Base-by-base conservation (phyloP, 2,888 invertebrate genomes). In the Drosophila pegasa region DNA sequence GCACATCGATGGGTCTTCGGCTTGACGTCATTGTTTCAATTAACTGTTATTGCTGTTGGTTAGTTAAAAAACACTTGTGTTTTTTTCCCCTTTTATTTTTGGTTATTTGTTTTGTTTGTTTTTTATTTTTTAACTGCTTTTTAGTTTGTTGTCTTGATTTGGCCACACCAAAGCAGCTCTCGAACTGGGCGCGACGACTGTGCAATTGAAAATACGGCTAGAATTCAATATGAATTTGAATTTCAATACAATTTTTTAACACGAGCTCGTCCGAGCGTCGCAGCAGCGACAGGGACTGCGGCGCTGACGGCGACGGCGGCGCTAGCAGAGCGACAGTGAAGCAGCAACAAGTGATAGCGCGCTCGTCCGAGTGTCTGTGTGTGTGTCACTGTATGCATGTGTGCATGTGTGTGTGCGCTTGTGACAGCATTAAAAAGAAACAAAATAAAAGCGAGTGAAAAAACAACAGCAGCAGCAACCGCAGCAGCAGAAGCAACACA, bases 1-100 rank as follows among this genome's bases (percentile, higher is more conserved):
- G 70, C 55, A 92, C 90, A 87, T 92, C 92, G 69, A 92, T 92
- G 50, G 92, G 89, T 51, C 91, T 85, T 60, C 90, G 87, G 59
- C 62, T 48, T 75, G 83, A 84, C 68, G 83, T 91, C 92, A 92
- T 91, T 63, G 38, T 69, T 41, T 55, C 43, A 45, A 40, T 55
- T 45, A 50, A 55, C 22, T 43, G 25, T 4, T 16, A 10, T 27
- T 43, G 25, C 10, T 4, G 27, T 6, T 29, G 45, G 3, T 29
- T 45, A 6, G 16, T n/a, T 16, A 40, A 25, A 29, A 78, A 50
- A 57, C 54, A 78, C 56, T 63, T 78, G 56, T 58, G 25, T 40
- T 33, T 25, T 7, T 25, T 48, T 52, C n/a, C n/a, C n/a, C n/a
- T n/a, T n/a, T n/a, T n/a, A n/a, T n/a, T n/a, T n/a, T n/a, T n/a